A percentile compares a stretch with the other conserved stretches of the same genome.
phyloP scores from a whole-genome alignment of 2,113 vertebrate genomes.

The Campylorhamphus procurvoides region DNA sequence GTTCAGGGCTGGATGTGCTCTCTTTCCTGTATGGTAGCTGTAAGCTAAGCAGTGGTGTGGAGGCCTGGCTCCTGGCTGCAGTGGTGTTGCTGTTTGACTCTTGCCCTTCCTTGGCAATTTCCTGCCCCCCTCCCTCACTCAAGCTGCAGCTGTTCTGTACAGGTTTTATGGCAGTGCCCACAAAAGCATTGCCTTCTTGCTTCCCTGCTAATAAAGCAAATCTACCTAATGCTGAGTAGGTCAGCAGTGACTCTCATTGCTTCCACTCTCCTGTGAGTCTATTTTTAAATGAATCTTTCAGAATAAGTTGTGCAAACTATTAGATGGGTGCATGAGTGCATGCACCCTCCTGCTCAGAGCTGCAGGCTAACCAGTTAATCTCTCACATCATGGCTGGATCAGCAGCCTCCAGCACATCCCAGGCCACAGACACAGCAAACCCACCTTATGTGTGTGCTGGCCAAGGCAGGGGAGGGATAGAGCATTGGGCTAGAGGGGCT shows the following conservation, averaged over 20 bases:
- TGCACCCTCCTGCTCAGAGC: neutral
- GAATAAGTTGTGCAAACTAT: neutral
- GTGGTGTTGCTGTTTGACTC: neutral
- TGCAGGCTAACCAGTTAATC: neutral
- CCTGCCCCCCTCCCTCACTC: neutral
- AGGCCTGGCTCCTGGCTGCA: neutral
- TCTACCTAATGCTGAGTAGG: neutral
- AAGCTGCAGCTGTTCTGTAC: neutral
- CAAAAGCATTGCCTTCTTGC: neutral
- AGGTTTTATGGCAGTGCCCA: neutral
- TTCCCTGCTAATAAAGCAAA: conserved; percentile 3
- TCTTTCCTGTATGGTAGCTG: fast-evolving
- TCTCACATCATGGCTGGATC: neutral
- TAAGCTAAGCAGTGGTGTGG: neutral
- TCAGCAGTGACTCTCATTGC: neutral
- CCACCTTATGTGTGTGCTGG: neutral
- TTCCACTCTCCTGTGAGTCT: neutral
- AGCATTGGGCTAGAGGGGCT: neutral
- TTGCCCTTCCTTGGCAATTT: neutral
- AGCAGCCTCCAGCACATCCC: neutral
- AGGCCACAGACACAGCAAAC: neutral
- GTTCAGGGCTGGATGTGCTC: neutral
- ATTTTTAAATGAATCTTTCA: neutral
- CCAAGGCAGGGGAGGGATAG: neutral
- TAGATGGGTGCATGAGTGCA: neutral